Conservation (phyloP, 2,888 invertebrate species). For the Tachina grossa region DNA sequence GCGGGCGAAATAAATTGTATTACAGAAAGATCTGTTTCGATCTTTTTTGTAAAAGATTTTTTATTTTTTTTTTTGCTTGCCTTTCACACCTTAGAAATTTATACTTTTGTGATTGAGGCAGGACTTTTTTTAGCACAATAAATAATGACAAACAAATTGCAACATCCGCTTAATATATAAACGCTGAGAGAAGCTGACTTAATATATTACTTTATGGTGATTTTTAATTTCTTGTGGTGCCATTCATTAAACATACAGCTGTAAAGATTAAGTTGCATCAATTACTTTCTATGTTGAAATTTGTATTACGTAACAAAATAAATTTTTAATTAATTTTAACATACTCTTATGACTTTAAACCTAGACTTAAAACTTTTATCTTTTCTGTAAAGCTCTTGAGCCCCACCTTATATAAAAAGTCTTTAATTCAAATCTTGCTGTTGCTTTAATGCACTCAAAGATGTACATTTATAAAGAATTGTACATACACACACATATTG, state of each 20-base stretch:
- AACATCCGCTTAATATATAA: conserved; percentile 58
- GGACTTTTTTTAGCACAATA: background rate
- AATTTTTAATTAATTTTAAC: conserved; percentile 21
- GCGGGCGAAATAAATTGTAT: conserved; percentile 30
- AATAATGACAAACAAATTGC: conserved; percentile 45
- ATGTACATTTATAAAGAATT: background rate
- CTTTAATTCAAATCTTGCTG: conserved; percentile 44
- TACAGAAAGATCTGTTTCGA: background rate
- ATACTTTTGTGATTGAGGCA: conserved; percentile 3
- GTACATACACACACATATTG: background rate
- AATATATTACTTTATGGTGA: background rate
- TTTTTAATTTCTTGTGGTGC: no score
- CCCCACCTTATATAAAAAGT: conserved; percentile 45
- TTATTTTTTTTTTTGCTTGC: background rate
- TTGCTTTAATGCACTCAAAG: conserved; percentile 24
- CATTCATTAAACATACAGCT: no score
- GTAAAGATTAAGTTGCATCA: background rate
- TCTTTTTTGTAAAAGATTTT: conserved; percentile 27
- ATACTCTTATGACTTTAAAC: conserved; percentile 17
- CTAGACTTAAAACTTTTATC: background rate
- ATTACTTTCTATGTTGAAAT: background rate
- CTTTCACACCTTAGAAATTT: conserved; percentile 21
- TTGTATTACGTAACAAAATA: conserved; percentile 15
- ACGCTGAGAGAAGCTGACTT: conserved; percentile 25
- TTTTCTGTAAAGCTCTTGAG: background rate